Evolutionary conservation across 37 sponge, comb jelly and placozoan genomes (phyloP).

Genomic region (Spongilla lacustris): DNA sequence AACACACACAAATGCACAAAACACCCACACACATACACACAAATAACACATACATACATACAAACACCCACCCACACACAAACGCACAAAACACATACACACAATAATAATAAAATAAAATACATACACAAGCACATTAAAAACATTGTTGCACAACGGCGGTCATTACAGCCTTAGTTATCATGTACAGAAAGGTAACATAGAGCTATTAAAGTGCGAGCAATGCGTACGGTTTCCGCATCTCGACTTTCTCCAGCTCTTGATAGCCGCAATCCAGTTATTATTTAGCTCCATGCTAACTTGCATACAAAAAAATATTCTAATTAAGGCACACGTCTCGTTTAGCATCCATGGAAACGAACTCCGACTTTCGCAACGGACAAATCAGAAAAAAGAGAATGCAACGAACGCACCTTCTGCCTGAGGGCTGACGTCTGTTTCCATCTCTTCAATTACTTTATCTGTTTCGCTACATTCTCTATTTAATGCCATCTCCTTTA

Average conservation of each 20-base stretch:
- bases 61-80: no score
- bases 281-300: background rate
- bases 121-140: no score
- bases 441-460: conserved; percentile 25
- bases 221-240: background rate
- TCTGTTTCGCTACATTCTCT: conserved; percentile 4
- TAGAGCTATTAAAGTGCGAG: background rate
- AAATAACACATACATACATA: no score
- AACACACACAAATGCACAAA: no score
- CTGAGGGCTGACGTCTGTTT: conserved; percentile 53
- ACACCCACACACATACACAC: no score
- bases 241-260: background rate
- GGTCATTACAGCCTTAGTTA: background rate
- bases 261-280: background rate
- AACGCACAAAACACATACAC: no score
- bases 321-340: conserved; percentile 37
- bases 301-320: background rate
- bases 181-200: background rate
- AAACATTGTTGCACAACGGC: background rate
- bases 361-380: background rate
- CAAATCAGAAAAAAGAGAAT: background rate
- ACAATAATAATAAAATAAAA: no score
- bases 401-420: conserved; percentile 10
- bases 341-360: background rate
- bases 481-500: background rate